Percentiles rank a stretch among this genome's conserved stretches.
phyloP scores from a whole-genome alignment of 2,113 vertebrate genomes.

The Amazona guildingii region DNA sequence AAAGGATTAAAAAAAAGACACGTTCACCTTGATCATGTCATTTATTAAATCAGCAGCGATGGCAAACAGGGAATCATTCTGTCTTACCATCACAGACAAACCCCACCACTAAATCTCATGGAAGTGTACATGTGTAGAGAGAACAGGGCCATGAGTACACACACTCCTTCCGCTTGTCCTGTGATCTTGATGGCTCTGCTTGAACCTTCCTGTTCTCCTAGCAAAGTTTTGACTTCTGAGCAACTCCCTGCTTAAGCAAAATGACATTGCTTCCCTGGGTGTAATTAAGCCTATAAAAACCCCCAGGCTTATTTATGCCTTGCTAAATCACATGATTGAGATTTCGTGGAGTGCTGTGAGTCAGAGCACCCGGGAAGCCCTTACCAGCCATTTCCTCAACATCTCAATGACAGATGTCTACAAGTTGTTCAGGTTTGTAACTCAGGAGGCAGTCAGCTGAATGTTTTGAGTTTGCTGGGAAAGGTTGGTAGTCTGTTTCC shows the following conservation, averaged over 20 bases:
- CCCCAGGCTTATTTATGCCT: background rate
- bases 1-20: background rate
- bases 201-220: background rate
- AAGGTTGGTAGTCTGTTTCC: background rate
- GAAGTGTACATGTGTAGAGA: accelerated
- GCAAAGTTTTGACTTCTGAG: background rate
- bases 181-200: background rate
- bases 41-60: background rate
- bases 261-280: background rate
- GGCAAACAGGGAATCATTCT: background rate
- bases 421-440: background rate
- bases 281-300: background rate
- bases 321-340: background rate
- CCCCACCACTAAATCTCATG: background rate
- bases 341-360: background rate
- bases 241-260: background rate
- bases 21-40: background rate
- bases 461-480: background rate
- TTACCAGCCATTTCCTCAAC: background rate
- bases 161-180: background rate
- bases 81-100: background rate
- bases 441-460: background rate
- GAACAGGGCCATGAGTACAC: background rate
- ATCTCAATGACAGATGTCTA: background rate
- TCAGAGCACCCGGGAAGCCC: background rate